Evolutionary conservation across 2,888 invertebrate species (phyloP).

Genomic region (Drosophila trichaetosa): DNA sequence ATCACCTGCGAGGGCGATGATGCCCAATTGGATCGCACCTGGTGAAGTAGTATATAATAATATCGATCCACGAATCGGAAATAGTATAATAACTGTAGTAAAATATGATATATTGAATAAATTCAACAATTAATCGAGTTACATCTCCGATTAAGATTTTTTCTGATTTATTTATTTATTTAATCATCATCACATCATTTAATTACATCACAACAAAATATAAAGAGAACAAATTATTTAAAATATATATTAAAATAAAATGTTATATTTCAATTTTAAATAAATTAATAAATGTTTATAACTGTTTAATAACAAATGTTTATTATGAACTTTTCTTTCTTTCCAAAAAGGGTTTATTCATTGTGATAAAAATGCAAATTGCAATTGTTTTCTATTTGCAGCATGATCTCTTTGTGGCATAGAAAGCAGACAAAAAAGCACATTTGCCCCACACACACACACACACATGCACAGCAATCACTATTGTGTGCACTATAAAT

Average conservation of each 20-base stretch:
- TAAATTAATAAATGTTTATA: neutral
- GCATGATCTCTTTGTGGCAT: neutral
- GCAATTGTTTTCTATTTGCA: neutral
- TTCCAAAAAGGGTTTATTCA: neutral
- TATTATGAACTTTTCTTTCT: too few relatives aligned
- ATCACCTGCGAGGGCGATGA: constrained; percentile 55
- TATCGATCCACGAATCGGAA: neutral
- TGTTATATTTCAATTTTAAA: neutral
- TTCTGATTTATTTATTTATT: neutral
- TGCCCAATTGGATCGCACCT: constrained; percentile 42
- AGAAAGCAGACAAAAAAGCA: neutral
- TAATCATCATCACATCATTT: too few relatives aligned
- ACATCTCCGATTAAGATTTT: neutral
- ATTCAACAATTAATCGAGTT: neutral
- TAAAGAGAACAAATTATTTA: neutral
- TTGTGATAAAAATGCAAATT: neutral
- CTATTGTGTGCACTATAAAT: neutral
- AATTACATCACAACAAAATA: neutral
- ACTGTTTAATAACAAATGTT: too few relatives aligned
- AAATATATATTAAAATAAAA: neutral
- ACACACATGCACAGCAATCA: neutral
- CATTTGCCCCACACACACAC: neutral
- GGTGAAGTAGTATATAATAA: constrained; percentile 25
- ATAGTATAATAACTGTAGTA: neutral
- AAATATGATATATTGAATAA: constrained; percentile 1